Evolutionary conservation across 2,113 vertebrate genomes (phyloP), one percentile per base, ranked within the genome.

Genomic region (Suncus etruscus): DNA sequence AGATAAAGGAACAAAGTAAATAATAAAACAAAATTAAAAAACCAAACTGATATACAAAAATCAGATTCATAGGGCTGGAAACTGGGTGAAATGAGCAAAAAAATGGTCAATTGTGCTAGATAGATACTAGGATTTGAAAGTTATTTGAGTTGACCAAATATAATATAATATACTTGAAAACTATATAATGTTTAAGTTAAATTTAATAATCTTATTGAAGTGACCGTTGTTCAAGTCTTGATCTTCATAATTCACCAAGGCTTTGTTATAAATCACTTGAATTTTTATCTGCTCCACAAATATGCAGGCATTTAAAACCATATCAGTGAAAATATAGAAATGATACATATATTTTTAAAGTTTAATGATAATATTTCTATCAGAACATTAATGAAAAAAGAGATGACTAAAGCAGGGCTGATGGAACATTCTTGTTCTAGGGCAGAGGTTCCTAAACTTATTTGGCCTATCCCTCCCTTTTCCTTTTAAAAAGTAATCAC

Each of bases 201-300:
- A 70, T 6, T 69, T 31, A 15, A 11, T 70, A n/a, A 72, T 76
- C 74, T 39, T 39, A 39, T 39, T 39, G 39, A 39, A 39, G 88
- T 79, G 72, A 86, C 5, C 65, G n/a, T 6, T 39, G 58, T 83
- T 77, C 86, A 58, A 88, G 29, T 51, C 27, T 72, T 83, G 68
- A 94, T 84, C 54, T 83, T 79, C 88, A 58, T 65, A 95, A 88
- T 24, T 6, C 24, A 89, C 24, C 51, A 72, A 54, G 73, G 6
- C 25, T 50, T 90, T 79, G 31, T 89, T 91, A 32, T 10, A 80
- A 39, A 39, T 39, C 39, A 39, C 5, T 39, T 39, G 3, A 39
- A 39, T 39, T 39, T 39, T 39, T 39, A 39, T 39, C 39, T 39
- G 5, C 5, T 39, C 39, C 39, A 39, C 39, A 39, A 39, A 39